These are phyloP conservation scores for Drosophila neutralis DNA, from an alignment of 2,888 invertebrate genomes.

Conservation along the genomic window DNA sequence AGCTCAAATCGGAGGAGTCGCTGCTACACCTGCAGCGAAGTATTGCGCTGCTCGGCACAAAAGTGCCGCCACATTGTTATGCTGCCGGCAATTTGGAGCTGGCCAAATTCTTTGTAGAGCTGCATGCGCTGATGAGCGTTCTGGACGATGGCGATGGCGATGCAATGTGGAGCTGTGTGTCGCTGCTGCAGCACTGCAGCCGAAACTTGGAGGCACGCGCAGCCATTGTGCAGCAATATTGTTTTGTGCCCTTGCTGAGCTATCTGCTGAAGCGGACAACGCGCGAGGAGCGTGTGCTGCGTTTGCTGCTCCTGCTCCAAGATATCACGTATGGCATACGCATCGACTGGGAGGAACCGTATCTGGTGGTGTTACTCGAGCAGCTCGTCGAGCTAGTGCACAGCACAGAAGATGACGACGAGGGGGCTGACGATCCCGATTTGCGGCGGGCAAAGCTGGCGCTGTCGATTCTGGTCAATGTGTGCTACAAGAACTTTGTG, in stretches of 20 bases:
- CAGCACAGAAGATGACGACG: constrained; percentile 77
- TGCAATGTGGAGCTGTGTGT: constrained; percentile 80
- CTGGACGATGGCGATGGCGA: constrained; percentile 75
- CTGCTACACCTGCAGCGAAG: constrained; percentile 80
- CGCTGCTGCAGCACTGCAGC: constrained; percentile 79
- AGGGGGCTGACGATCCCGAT: constrained; percentile 69
- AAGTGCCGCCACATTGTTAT: constrained; percentile 73
- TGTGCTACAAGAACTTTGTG: constrained; percentile 91
- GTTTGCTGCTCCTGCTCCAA: constrained; percentile 84
- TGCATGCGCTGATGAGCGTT: constrained; percentile 79
- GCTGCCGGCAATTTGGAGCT: constrained; percentile 76
- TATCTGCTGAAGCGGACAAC: constrained; percentile 72
- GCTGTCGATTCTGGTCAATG: constrained; percentile 90
- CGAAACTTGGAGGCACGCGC: constrained; percentile 79
- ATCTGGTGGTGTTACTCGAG: constrained; percentile 88
- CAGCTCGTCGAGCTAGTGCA: constrained; percentile 89
- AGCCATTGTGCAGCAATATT: constrained; percentile 80
- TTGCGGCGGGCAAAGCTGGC: constrained; percentile 83
- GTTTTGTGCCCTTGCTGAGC: constrained; percentile 81
- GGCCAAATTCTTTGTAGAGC: constrained; percentile 82
- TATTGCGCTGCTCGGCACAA: constrained; percentile 76
- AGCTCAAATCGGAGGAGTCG: constrained; percentile 74
- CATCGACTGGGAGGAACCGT: constrained; percentile 92
- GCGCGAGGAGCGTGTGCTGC: constrained; percentile 78
- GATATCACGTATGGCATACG: constrained; percentile 92